Evolutionary conservation across 2,888 invertebrate genomes (phyloP).

Genomic region (Protonemura montana): DNA sequence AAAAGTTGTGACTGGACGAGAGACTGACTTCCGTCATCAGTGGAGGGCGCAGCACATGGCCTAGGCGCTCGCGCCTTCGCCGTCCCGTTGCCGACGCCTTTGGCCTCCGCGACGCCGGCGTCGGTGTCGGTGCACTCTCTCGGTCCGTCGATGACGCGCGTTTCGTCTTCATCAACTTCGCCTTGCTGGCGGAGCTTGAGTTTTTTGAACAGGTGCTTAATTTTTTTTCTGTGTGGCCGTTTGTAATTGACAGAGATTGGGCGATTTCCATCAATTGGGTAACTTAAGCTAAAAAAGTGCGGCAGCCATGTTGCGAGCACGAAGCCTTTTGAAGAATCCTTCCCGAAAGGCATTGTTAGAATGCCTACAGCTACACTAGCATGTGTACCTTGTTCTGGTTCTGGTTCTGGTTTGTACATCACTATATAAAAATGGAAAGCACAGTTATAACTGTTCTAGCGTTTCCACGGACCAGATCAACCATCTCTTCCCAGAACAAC

Average conservation of each 20-base stretch:
- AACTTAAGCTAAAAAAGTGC: too few relatives aligned
- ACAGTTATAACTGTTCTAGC: too few relatives aligned
- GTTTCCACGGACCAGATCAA: too few relatives aligned
- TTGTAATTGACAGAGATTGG: neutral
- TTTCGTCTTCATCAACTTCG: conserved; percentile 70
- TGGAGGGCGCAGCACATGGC: conserved; percentile 58
- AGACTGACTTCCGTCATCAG: conserved; percentile 38
- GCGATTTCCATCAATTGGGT: too few relatives aligned
- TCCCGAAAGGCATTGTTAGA: too few relatives aligned
- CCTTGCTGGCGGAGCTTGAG: conserved; percentile 67
- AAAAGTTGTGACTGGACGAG: conserved; percentile 7
- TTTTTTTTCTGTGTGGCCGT: neutral
- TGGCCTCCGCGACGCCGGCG: conserved; percentile 26
- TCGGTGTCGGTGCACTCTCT: conserved; percentile 43
- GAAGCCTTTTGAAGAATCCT: too few relatives aligned
- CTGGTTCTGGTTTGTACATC: too few relatives aligned
- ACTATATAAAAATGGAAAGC: too few relatives aligned
- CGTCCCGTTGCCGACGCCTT: conserved; percentile 49
- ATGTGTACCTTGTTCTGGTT: too few relatives aligned
- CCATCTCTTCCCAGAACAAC: too few relatives aligned
- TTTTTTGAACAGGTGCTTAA: conserved; percentile 71
- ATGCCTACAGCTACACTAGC: too few relatives aligned
- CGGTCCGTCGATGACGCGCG: conserved; percentile 67
- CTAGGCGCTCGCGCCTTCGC: conserved; percentile 53
- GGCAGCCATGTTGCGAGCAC: too few relatives aligned